Evolutionary conservation across 2,888 invertebrate genomes (phyloP), one percentile per base, ranked within the genome.

Genomic region (Ypsolopha scabrella): DNA sequence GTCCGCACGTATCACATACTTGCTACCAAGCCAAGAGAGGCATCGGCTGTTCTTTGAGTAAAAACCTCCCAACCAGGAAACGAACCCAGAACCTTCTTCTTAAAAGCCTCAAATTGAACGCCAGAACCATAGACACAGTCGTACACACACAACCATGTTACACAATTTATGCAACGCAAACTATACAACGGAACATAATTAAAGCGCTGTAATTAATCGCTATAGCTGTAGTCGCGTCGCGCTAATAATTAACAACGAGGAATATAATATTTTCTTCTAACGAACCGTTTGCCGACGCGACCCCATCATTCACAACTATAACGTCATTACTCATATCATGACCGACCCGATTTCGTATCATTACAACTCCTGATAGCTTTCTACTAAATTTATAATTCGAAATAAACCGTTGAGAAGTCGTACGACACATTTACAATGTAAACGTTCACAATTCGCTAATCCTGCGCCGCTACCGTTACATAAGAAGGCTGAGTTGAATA

Each of bases 401-500:
- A 73, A 72, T 72, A 66, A 77, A 72, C 68, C 67, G 68, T 72
- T 75, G 67, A 65, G 63, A 64, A 71, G 66, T 73, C 75, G 71
- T 75, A 75, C 72, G 70, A 72, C 71, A 72, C 69, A 73, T 36
- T 47, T 37, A 11, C 75, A 80, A 78, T 78, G 80, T 75, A 75
- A 77, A 79, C 80, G 74, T 72, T 75, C 76, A 79, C 79, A 83
- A 81, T 82, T 83, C 80, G 83, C 85, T 85, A 85, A 85, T 85
- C 83, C 82, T 74, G 24, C n/a, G 72, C 77, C 67, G 83, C 86
- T 83, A 85, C 86, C 85, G 85, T 85, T 83, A 83, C 81, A 80
- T 85, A 85, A 86, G 86, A 83, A 80, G 75, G 75, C 80, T 75
- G 83, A 85, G 77, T 85, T 79, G 86, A 86, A 86, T 85, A 85